Percentiles rank a stretch among this genome's conserved stretches.
phyloP scores from a whole-genome alignment of 2,797 vertebrate species.

The Onychomys arenicola region DNA sequence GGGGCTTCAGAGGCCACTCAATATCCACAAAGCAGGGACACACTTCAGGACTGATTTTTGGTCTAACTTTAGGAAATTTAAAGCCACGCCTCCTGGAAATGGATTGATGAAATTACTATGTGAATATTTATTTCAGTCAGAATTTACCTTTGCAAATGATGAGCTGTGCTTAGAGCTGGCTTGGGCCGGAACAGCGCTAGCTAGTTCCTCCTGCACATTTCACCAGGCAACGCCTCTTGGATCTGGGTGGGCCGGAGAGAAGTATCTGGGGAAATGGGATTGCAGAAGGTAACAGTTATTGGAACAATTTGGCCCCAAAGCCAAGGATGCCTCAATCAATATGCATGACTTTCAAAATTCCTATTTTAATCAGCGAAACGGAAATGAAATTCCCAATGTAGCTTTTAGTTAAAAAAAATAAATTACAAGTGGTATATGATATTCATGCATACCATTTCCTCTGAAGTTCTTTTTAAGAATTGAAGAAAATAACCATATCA shows the following conservation, averaged over 20 bases:
- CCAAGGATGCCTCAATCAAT: constrained; percentile 79
- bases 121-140: background rate
- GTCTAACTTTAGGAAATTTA: constrained; percentile 34
- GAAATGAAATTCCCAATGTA: constrained; percentile 84
- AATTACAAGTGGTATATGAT: constrained; percentile 82
- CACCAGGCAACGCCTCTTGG: background rate
- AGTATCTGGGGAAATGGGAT: constrained; percentile 56
- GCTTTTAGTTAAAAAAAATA: constrained; percentile 79
- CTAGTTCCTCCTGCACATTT: background rate
- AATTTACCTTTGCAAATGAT: constrained; percentile 4
- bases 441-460: constrained; percentile 84
- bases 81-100: background rate
- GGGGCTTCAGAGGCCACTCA: background rate
- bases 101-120: background rate
- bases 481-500: constrained; percentile 82
- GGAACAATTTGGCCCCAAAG: constrained; percentile 77
- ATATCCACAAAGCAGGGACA: background rate
- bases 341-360: constrained; percentile 83
- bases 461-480: constrained; percentile 85
- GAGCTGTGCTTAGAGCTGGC: background rate
- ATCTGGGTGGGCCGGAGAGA: background rate
- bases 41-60: background rate
- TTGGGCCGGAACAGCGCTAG: background rate
- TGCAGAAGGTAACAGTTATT: constrained; percentile 70
- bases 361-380: constrained; percentile 83